Base-by-base conservation (phyloP, 1,140 invertebrate genomes). In the Drepana arcuata region DNA sequence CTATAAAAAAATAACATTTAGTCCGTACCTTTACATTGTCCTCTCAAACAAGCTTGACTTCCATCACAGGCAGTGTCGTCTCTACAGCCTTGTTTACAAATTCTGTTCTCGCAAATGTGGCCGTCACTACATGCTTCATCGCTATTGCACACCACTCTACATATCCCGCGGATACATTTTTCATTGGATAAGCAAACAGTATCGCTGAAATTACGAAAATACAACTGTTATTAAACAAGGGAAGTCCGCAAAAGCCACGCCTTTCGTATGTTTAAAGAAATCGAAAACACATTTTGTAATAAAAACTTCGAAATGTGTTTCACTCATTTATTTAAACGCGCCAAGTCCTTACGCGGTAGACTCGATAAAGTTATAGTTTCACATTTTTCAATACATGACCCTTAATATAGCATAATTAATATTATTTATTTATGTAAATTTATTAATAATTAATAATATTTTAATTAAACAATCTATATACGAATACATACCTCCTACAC, bases 21-120 rank as follows among this genome's bases (percentile, higher is more conserved):
- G 16, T 28, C 16, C 54, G 80, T 83, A 91, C 90, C 88, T 87
- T 86, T 88, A 61, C 94, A 95, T 71, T 92, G 88, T 53, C 92
- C 92, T 49, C 93, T 89, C 15, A 95, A 86, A 66, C 94, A 96
- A 1, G 93, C 90, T 65, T 93, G 86, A 34, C 91, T 80, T 38
- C 71, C 81, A 1, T 88, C 80, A 64, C 95, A 96, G 7, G 90
- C 87, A n/a, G 89, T 88, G 65, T 95, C 94, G 63, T 87, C 92
- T 18, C 93, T 86, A 64, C 94, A 96, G 10, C 94, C 94, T 49
- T 90, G 87, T 45, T 93, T 89, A 65, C 95, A 97, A 41, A 95
- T 84, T 46, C 94, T 87, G 51, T 92, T 94, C 64, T 93, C 89
- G 63, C 95, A 97, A 52, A 95, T 95, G 68, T 95, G 91, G 52